Evolutionary conservation across 2,113 vertebrate species (phyloP).

Genomic region (Aphelocoma coerulescens): DNA sequence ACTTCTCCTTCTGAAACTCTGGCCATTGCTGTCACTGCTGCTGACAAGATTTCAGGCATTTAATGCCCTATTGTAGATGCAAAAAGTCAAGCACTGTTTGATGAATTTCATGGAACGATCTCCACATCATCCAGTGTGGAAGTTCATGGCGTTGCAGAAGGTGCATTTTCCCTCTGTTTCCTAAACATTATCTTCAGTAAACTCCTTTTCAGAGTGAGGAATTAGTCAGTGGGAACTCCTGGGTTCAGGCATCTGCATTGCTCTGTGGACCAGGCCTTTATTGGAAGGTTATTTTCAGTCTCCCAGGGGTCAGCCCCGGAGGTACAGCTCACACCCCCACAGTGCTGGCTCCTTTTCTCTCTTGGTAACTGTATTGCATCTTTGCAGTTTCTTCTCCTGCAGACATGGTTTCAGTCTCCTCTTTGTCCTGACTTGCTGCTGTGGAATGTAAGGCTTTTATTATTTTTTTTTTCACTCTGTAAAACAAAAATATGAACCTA

Average conservation of each 20-base stretch:
- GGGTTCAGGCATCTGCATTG: background rate
- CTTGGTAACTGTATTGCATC: background rate
- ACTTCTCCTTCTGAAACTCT: background rate
- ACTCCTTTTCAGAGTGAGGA: background rate
- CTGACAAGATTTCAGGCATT: background rate
- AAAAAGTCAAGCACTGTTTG: background rate
- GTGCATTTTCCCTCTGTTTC: background rate
- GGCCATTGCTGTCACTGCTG: background rate
- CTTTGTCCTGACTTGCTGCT: slow-evolving; percentile 46
- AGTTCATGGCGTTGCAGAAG: background rate
- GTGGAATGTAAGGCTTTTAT: slow-evolving; percentile 21
- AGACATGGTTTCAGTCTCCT: slow-evolving; percentile 2
- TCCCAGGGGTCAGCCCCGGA: background rate
- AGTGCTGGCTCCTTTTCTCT: background rate
- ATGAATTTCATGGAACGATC: background rate
- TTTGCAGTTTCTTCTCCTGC: slow-evolving; percentile 30
- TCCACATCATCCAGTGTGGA: background rate
- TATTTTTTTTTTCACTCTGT: background rate
- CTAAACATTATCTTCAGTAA: background rate
- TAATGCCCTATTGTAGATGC: background rate
- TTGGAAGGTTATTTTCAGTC: background rate
- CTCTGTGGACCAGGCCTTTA: background rate
- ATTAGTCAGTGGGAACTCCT: background rate
- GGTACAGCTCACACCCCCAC: background rate
- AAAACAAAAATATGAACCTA: slow-evolving; percentile 12